Percentiles rank a stretch among this genome's conserved stretches.
Evolutionary conservation across 1,140 invertebrate genomes (phyloP).

Genomic region (Pteromalus puparum): DNA sequence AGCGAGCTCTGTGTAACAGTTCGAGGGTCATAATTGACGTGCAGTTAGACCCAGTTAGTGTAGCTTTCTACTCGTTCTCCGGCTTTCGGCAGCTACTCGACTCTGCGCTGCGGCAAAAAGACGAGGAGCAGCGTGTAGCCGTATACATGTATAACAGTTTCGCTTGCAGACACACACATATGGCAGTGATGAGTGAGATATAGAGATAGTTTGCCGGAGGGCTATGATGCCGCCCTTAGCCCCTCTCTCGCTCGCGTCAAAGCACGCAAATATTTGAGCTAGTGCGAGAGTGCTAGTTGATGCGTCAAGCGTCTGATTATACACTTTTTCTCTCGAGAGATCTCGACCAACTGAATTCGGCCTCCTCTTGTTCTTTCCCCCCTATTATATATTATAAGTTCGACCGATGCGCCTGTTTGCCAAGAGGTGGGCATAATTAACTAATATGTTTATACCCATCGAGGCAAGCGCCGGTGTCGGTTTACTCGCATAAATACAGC

Average conservation of each 20-base stretch:
- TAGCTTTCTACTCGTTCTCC: background rate
- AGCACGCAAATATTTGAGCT: conserved; percentile 37
- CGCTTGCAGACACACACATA: background rate
- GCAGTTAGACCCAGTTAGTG: conserved; percentile 32
- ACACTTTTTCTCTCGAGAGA: background rate
- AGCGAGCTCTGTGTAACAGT: background rate
- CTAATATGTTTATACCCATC: conserved; percentile 12
- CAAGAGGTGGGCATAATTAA: conserved; percentile 12
- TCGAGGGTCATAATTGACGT: conserved; percentile 34
- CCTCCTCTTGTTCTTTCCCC: background rate
- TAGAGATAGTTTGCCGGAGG: background rate
- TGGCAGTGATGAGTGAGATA: no score
- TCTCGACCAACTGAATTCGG: background rate
- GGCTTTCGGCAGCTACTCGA: background rate
- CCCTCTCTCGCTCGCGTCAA: background rate
- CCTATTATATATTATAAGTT: no score
- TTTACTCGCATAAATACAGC: background rate
- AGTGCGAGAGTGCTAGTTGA: background rate
- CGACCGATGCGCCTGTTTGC: background rate
- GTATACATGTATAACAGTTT: no score
- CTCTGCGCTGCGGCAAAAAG: background rate
- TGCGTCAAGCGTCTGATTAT: background rate
- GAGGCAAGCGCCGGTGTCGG: background rate
- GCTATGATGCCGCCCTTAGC: background rate
- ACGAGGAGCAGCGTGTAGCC: background rate